phyloP scores from a whole-genome alignment of 2,888 invertebrate genomes.

The Lagria hirta region DNA sequence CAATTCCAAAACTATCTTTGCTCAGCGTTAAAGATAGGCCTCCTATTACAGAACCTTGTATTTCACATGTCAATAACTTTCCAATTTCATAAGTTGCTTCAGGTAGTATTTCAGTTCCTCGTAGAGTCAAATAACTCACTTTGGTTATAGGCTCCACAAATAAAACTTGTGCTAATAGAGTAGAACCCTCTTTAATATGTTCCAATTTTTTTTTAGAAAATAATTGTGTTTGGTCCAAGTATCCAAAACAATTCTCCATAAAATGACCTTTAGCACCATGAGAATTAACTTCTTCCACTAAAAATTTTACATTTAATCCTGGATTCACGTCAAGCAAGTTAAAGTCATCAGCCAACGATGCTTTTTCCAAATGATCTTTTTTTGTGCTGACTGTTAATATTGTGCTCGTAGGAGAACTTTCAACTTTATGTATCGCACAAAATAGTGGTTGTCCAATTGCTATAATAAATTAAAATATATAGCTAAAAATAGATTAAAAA shows the following conservation, averaged over 20 bases:
- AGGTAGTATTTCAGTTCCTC: slow-evolving; percentile 28
- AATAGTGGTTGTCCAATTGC: slow-evolving; percentile 63
- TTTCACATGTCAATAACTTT: too few relatives aligned
- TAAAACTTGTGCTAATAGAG: slow-evolving; percentile 63
- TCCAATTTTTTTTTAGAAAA: slow-evolving; percentile 32
- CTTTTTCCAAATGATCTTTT: slow-evolving; percentile 45
- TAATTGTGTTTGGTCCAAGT: slow-evolving; percentile 58
- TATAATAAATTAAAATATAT: slow-evolving; percentile 46
- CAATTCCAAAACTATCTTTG: slow-evolving; percentile 44
- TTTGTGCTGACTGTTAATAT: slow-evolving; percentile 58
- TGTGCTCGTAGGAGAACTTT: slow-evolving; percentile 51
- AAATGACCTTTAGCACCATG: slow-evolving; percentile 49
- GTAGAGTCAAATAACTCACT: slow-evolving; percentile 65
- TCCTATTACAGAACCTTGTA: too few relatives aligned
- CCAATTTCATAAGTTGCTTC: slow-evolving; percentile 31
- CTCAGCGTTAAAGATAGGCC: slow-evolving; percentile 44
- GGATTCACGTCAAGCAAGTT: slow-evolving; percentile 52
- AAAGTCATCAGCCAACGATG: slow-evolving; percentile 38
- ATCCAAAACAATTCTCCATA: slow-evolving; percentile 51
- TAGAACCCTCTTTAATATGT: slow-evolving; percentile 54
- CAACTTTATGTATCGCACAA: slow-evolving; percentile 59
- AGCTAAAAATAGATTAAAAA: slow-evolving; percentile 17
- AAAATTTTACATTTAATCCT: slow-evolving; percentile 59
- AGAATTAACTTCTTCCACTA: slow-evolving; percentile 53
- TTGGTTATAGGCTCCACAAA: slow-evolving; percentile 71